Base-by-base conservation (phyloP, 1,140 invertebrate genomes). In the Sarcophaga bullata region DNA sequence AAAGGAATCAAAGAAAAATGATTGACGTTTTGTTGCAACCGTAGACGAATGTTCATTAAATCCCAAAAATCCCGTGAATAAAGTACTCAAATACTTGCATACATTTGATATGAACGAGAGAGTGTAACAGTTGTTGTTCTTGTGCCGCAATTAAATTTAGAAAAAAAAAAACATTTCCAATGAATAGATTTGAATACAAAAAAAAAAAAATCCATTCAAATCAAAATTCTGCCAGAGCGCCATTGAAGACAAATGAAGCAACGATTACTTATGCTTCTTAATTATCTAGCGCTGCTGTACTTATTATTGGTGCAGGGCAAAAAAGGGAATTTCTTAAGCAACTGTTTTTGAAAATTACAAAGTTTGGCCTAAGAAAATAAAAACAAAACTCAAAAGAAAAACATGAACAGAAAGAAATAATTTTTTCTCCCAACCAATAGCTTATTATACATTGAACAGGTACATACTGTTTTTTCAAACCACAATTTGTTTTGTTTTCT, bases 1-100 rank as follows among this genome's bases (percentile, higher is more conserved):
- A 37, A 37, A 37, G 25, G 25, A 37, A 37, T 37, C 15, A 58
- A n/a, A 58, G 7, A 76, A 49, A 13, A 80, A 80, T 82, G 82
- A 82, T 82, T 82, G 82, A 82, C 82, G 82, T 82, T 82, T 80
- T 80, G 37, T 76, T 82, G 82, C 82, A 82, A 82, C 82, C 78
- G 82, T 82, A 80, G 25, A 82, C 25, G 13, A 37, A 37, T 37
- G 25, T 37, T 37, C 25, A 37, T 37, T 37, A 37, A 37, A 37
- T 2, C 25, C 25, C 25, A 37, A 37, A n/a, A 37, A 37, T 37
- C 25, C 4, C 1, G 25, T 37, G 25, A 37, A 37, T 37, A 37
- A 37, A 37, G 25, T 37, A 37, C 1, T 37, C 25, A 37, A 37
- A 37, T 37, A 37, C 25, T 37, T 37, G 25, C 25, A 37, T 4